Evolutionary conservation across 1,140 invertebrate species (phyloP).

Genomic region (Medauroidea extradentata): DNA sequence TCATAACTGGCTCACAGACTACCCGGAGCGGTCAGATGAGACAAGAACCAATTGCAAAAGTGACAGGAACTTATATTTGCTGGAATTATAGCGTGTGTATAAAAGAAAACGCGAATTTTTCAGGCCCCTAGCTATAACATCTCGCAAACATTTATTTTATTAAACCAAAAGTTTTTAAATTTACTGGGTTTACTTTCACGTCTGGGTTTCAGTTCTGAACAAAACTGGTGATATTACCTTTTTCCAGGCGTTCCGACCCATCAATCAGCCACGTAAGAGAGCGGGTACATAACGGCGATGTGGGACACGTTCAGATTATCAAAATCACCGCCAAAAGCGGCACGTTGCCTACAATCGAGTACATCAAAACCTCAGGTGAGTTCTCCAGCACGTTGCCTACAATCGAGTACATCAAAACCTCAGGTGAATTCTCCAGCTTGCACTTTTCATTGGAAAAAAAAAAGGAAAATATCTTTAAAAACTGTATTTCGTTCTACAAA

Average conservation of each 20-base stretch:
- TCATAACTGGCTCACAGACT: not conserved
- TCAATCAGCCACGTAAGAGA: constrained; percentile 50
- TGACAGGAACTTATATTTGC: too few species aligned
- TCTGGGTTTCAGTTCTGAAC: not conserved
- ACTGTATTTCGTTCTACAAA: not conserved
- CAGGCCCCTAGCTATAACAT: too few species aligned
- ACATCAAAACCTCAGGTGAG: constrained; percentile 56
- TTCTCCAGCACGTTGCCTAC: constrained; percentile 41
- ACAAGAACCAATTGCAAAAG: too few species aligned
- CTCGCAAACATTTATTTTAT: not conserved
- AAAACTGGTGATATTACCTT: not conserved
- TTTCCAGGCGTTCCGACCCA: constrained; percentile 59
- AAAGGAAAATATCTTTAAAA: not conserved
- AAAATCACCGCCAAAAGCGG: constrained; percentile 59
- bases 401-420: constrained; percentile 55
- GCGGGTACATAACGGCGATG: constrained; percentile 49
- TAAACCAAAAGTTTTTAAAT: not conserved
- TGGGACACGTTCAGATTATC: constrained; percentile 59
- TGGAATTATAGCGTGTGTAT: too few species aligned
- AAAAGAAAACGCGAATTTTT: too few species aligned
- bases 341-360: constrained; percentile 55
- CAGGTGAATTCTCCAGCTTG: constrained; percentile 41
- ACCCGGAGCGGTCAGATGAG: not conserved
- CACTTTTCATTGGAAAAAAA: not conserved
- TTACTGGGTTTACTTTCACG: not conserved